Conservation (phyloP, 2,113 vertebrate species). For the Cynoglossus semilaevis region DNA sequence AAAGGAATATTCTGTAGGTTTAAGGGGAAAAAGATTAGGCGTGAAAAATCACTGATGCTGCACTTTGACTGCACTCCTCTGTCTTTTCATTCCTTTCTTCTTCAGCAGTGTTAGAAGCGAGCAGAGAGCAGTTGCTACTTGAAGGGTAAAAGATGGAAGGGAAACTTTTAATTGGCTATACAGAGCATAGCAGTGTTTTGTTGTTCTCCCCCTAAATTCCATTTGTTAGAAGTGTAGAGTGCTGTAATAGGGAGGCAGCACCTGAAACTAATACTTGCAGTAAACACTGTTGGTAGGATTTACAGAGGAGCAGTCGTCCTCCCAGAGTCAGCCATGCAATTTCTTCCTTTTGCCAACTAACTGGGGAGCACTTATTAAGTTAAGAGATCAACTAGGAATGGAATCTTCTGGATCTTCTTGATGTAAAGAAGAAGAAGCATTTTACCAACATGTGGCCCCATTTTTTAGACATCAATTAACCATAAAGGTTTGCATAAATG, state of each 20-base stretch:
- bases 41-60: constrained; percentile 25
- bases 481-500: too few relatives aligned
- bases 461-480: too few relatives aligned
- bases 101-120: constrained; percentile 23
- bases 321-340: constrained; percentile 11
- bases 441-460: too few relatives aligned
- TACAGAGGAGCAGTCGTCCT: constrained; percentile 30
- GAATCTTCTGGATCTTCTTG: too few relatives aligned
- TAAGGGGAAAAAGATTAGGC: constrained; percentile 9
- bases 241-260: constrained; percentile 45
- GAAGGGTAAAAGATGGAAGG: constrained; percentile 43
- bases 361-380: constrained; percentile 14
- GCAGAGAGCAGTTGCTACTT: constrained; percentile 32
- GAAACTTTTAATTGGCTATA: constrained; percentile 70
- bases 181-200: constrained; percentile 54
- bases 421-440: too few relatives aligned
- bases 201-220: constrained; percentile 39
- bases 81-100: constrained; percentile 40
- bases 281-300: constrained; percentile 45
- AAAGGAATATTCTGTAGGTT: constrained; percentile 19
- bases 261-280: constrained; percentile 58
- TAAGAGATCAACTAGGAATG: too few relatives aligned
- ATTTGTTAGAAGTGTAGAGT: constrained; percentile 57
- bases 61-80: constrained; percentile 25
- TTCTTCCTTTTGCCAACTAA: constrained; percentile 5